A percentile compares a stretch with the other conserved stretches of the same genome.
phyloP scores from a whole-genome alignment of 92 coral and sea anemone genomes.

The Pocillopora grandis region DNA sequence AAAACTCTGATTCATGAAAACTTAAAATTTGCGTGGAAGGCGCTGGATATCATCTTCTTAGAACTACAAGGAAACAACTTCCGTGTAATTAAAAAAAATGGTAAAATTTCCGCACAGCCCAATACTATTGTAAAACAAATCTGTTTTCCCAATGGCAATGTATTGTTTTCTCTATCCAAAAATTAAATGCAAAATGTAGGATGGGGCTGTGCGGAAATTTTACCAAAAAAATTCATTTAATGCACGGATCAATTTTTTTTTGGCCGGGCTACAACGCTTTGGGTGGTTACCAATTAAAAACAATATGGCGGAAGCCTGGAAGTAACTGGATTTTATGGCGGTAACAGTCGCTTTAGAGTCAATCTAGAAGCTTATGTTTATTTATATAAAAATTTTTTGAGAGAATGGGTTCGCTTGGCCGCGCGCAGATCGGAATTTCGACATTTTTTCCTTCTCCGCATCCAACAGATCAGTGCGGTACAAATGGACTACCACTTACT shows the following conservation, averaged over 20 bases:
- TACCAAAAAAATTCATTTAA: constrained; percentile 41
- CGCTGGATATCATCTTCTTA: constrained; percentile 21
- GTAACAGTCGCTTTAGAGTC: neutral
- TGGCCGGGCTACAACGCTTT: constrained; percentile 59
- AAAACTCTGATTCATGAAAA: constrained; percentile 26
- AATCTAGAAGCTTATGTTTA: neutral
- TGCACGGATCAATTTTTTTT: constrained; percentile 2
- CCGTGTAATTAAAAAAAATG: constrained; percentile 33
- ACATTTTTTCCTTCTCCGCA: constrained; percentile 95
- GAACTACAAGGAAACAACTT: constrained; percentile 27
- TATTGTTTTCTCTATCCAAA: no score
- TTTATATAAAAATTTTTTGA: neutral
- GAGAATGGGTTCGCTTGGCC: constrained; percentile 82
- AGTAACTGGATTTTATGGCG: no score
- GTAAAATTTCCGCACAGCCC: no score
- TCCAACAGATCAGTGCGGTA: constrained; percentile 96
- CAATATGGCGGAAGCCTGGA: constrained; percentile 54
- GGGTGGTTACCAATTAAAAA: constrained; percentile 53
- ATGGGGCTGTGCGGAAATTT: no score
- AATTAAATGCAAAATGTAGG: no score
- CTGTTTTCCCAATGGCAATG: no score
- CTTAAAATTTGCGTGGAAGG: neutral
- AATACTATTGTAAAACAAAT: no score
- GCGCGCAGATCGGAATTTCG: constrained; percentile 88
- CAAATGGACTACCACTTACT: constrained; percentile 95